These are phyloP conservation scores for Nebria salina DNA, from an alignment of 2,888 invertebrate species.

Conservation along the genomic window DNA sequence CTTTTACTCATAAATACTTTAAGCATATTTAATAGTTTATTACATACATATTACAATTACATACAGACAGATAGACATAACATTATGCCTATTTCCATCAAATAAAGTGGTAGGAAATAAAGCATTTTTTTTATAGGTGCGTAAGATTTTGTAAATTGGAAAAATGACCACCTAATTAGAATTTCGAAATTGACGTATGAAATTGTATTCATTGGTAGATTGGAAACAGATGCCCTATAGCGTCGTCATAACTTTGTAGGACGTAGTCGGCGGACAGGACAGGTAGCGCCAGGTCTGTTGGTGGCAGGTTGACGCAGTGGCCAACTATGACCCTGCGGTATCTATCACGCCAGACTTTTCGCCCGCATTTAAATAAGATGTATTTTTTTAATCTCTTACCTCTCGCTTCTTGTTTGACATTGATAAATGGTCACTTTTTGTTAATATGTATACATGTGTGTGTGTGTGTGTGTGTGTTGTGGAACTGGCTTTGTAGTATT, in stretches of 20 bases:
- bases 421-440: constrained; percentile 54
- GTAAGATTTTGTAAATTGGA: neutral
- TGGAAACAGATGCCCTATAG: constrained; percentile 7
- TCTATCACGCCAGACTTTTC: constrained; percentile 31
- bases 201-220: neutral
- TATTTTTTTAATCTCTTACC: constrained; percentile 55
- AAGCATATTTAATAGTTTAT: no score
- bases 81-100: no score
- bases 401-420: constrained; percentile 50
- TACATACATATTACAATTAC: no score
- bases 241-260: neutral
- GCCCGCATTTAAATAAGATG: constrained; percentile 55
- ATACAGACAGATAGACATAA: no score
- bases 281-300: constrained; percentile 12
- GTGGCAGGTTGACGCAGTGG: constrained; percentile 39
- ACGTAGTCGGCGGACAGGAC: neutral
- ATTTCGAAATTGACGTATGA: neutral
- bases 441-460: constrained; percentile 49
- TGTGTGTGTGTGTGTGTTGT: constrained; percentile 49
- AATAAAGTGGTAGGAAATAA: no score
- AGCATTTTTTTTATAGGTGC: no score
- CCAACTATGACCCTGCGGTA: constrained; percentile 23
- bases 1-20: no score
- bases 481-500: constrained; percentile 53
- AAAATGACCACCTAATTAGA: neutral